These are phyloP conservation scores for Gobiocypris rarus DNA, from an alignment of 2,113 vertebrate species.

Conservation along the genomic window DNA sequence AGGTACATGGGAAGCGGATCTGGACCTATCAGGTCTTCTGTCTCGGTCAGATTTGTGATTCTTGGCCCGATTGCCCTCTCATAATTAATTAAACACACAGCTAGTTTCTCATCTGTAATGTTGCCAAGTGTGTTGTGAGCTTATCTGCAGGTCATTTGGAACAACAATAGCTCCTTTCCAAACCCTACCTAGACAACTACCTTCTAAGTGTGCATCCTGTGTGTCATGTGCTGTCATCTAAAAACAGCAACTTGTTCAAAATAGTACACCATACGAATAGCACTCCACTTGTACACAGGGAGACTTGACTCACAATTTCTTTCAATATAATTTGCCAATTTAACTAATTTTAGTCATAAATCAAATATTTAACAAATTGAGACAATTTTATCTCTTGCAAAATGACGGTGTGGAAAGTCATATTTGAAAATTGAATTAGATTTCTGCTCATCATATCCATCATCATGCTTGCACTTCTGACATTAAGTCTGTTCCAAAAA, in stretches of 20 bases:
- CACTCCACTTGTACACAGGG: not conserved
- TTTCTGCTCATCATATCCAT: not conserved
- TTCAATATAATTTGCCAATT: not conserved
- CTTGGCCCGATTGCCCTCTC: slow-evolving; percentile 26
- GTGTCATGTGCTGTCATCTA: not conserved
- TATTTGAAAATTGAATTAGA: not conserved
- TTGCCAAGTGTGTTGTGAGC: slow-evolving; percentile 67
- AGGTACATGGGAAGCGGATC: not conserved
- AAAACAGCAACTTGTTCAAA: not conserved
- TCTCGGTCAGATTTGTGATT: slow-evolving; percentile 37
- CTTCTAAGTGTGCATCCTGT: not conserved
- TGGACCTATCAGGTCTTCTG: not conserved
- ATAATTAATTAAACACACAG: slow-evolving; percentile 76
- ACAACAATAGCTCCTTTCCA: slow-evolving; percentile 8
- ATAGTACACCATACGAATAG: not conserved
- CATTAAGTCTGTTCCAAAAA: too few species aligned
- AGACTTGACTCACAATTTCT: not conserved
- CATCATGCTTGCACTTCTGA: not conserved
- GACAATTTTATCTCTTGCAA: not conserved
- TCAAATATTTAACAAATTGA: not conserved
- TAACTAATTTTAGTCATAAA: not conserved
- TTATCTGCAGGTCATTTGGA: slow-evolving; percentile 70
- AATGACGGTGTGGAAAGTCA: not conserved
- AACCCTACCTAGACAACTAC: not conserved
- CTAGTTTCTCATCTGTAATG: slow-evolving; percentile 65